Base-by-base conservation (phyloP, 1,140 invertebrate species). In the Chymomyza costata region DNA sequence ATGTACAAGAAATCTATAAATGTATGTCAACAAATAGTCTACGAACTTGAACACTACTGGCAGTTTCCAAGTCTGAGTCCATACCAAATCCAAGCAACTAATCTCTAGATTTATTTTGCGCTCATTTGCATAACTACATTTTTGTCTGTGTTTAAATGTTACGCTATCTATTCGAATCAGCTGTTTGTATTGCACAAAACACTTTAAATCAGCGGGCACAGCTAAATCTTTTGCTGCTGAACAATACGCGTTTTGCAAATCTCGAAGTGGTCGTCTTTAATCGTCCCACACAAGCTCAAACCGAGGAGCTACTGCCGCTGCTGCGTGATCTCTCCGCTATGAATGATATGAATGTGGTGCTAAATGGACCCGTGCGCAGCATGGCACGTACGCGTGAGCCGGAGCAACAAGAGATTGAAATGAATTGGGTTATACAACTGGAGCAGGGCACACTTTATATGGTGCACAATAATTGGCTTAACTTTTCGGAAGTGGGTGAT, bases 201-300 rank as follows among this genome's bases (percentile, higher is more conserved):
- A n/a, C n/a, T n/a, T n/a, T n/a, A n/a, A n/a, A n/a, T n/a, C n/a
- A 10, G 13, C 78, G 7, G 63, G 19, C 10, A 43, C 39, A n/a
- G n/a, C n/a, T 47, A 10, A 49, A 47, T 21, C 86, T 82, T 71
- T 49, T 86, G 80, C 19, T 69, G 87, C 74, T 95, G 38, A 95
- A 95, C 86, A 94, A 94, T 65, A 95, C 93, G 1, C 88, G 88
- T n/a, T 88, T 89, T 47, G 90, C 93, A 1, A 88, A 88, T 39
- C 88, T 90, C n/a, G 88, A 93, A 35, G 87, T 94, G 6, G 81
- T 95, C 7, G 93, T 96, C 86, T 96, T 95, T 86, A 96, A 96
- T 86, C 87, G 94, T 3, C 94, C 95, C 1, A 94, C 94, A 0
- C 95, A 95, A 85, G 93, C 94, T 38, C 86, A 86, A 2, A 93